Base-by-base conservation (phyloP, 2,113 vertebrate species). In the Tylochromis polylepis region DNA sequence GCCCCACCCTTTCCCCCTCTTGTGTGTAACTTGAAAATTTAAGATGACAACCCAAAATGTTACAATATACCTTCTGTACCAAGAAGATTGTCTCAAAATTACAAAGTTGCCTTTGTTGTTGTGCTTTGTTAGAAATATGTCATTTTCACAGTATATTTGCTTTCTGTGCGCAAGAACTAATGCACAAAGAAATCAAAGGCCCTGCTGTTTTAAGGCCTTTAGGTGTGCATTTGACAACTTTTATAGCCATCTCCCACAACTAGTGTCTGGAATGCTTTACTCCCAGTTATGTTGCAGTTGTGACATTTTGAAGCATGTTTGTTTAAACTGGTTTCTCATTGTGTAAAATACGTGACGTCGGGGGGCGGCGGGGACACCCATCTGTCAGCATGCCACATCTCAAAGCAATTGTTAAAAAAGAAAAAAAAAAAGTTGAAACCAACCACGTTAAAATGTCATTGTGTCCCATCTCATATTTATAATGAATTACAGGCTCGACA, bases 381-480 rank as follows among this genome's bases (percentile, higher is more conserved):
- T 34, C 87, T 86, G 88, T 72, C 85, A 85, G 55, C 62, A 62
- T 38, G 46, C 36, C 70, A 58, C 29, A 79, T 58, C 38, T 34
- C 6, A 60, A 55, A 83, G 38, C 31, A n/a, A 12, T 22, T 75
- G 43, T 49, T 20, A 20, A 0, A 29, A 51, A 51, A n/a, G n/a
- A 75, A 15, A 24, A 11, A 8, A 29, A 56, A 79, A 43, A 67
- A 78, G 34, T 38, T 82, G 11, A 70, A 82, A 75, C 22, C 7
- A 22, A 78, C 22, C 4, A 11, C 75, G 36, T 88, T 55, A 85
- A 86, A 88, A 84, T 85, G 92, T 92, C 92, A 79, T 34, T 67
- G 20, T 31, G 75, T 53, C 62, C 83, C 88, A 15, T 87, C 85
- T 85, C 86, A 75, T 88, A 82, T 78, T 67, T 31, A 20, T 86